Evolutionary conservation across 37 sponge, comb jelly and placozoan genomes (phyloP), one percentile per base, ranked within the genome.

Genomic region (Haliclona indistincta): DNA sequence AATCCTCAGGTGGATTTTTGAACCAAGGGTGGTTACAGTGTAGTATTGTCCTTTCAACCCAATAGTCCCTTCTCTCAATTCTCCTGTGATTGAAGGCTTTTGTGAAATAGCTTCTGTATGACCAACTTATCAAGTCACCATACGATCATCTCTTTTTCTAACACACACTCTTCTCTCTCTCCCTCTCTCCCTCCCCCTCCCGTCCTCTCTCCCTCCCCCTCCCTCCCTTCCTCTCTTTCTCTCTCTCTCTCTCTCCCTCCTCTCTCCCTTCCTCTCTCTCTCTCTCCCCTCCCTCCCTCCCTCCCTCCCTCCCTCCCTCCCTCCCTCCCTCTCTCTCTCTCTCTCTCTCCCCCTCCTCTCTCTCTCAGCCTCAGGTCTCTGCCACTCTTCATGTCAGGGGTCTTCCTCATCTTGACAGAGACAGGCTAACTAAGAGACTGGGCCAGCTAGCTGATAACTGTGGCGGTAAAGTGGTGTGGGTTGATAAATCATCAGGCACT

Each of bases 381-480:
- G 13, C 38, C 1, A 55, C 74, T 38, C 71, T 85, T 22, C 30
- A 71, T 0, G 85, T 85, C 37, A 51, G 54, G 38, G 64, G 64
- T 32, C 67, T 85, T 2, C 85, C 45, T 4, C 38, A 30, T 53
- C 26, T 32, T 64, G 53, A 70, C 8, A 7, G 2, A 7, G 10
- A 5, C 8, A 73, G 64, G 64, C 22, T 93, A 29, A 23, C 58
- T 2, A 41, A 68, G 13, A 76, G 81, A n/a, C 80, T 93, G 47
- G 70, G 67, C 42, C 53, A 60, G 55, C 78, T 93, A 32, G 75
- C 93, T 25, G 89, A 83, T 42, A 93, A 93, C 74, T 93, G 93
- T 71, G 93, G 93, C 22, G 93, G 93, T 7, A 84, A 72, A 60
- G 86, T 93, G 7, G 30, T 77, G 19, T 6, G 45, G 49, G 81